Conservation (phyloP, 2,113 vertebrate genomes). For the Piprites chloris region DNA sequence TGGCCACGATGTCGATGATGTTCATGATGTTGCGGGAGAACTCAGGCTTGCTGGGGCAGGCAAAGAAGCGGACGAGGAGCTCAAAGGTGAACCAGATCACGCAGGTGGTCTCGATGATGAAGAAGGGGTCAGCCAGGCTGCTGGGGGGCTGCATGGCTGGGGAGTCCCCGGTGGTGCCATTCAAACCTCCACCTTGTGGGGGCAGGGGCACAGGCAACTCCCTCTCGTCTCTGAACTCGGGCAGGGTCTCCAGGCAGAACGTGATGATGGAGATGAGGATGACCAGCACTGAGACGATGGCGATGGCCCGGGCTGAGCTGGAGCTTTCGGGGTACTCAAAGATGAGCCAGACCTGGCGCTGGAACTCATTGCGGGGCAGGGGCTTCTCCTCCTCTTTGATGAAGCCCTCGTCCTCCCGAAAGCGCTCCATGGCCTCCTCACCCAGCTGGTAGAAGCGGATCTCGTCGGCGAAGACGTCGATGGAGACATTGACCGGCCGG, state of each 20-base stretch:
- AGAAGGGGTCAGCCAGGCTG: conserved; percentile 90
- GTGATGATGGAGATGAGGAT: conserved; percentile 97
- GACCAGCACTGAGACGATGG: conserved; percentile 93
- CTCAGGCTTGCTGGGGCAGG: conserved; percentile 92
- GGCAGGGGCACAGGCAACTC: conserved; percentile 72
- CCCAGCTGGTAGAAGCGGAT: conserved; percentile 95
- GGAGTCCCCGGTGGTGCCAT: conserved; percentile 28
- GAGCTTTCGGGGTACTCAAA: conserved; percentile 97
- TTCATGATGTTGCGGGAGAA: conserved; percentile 97
- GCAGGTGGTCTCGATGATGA: conserved; percentile 94
- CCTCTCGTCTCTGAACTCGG: conserved; percentile 90
- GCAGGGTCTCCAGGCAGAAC: conserved; percentile 95
- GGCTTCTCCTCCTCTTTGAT: conserved; percentile 92
- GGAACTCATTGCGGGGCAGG: conserved; percentile 87
- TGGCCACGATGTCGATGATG: conserved; percentile 94
- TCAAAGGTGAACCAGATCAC: conserved; percentile 99
- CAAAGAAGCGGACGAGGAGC: conserved; percentile 90
- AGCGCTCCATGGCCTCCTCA: conserved; percentile 90
- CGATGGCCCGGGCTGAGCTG: conserved; percentile 87
- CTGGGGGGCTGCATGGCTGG: conserved; percentile 73
- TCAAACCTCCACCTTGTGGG: conserved; percentile 11
- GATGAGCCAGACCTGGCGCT: conserved; percentile 97
- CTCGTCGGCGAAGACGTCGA: conserved; percentile 93
- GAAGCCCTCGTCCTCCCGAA: conserved; percentile 94
- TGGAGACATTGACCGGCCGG: conserved; percentile 90